Conservation (phyloP, 1,140 invertebrate genomes). For the Drosophila prosaltans region DNA sequence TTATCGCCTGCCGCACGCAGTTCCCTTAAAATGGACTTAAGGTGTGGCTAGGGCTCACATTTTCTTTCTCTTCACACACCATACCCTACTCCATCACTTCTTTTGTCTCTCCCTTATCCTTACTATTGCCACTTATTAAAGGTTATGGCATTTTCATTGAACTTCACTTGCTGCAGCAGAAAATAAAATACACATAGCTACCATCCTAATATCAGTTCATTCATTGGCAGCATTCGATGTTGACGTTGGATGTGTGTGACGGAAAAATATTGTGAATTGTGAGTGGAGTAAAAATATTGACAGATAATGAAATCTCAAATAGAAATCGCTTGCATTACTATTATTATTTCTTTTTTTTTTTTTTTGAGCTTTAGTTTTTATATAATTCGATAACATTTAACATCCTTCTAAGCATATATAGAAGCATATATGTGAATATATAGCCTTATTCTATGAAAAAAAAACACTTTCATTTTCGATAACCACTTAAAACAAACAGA, state of each 20-base stretch:
- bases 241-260: slow-evolving; percentile 18
- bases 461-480: slow-evolving; percentile 65
- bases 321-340: not conserved
- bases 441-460: slow-evolving; percentile 5
- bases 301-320: not conserved
- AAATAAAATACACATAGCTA: slow-evolving; percentile 23
- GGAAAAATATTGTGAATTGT: slow-evolving; percentile 4
- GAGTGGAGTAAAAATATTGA: not conserved
- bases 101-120: not conserved
- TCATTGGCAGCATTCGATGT: slow-evolving; percentile 31
- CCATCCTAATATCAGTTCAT: slow-evolving; percentile 38
- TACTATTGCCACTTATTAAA: slow-evolving; percentile 15
- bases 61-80: not conserved
- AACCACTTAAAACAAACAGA: slow-evolving; percentile 27
- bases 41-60: slow-evolving; percentile 52
- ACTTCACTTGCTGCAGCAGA: slow-evolving; percentile 60
- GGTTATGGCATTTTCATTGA: slow-evolving; percentile 69
- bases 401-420: slow-evolving; percentile 5
- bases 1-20: slow-evolving; percentile 68
- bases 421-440: not conserved
- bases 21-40: slow-evolving; percentile 60
- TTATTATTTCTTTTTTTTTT: too few relatives aligned
- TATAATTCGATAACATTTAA: too few relatives aligned
- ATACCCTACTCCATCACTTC: not conserved
- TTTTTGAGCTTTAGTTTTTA: too few relatives aligned